Percentiles rank a stretch among this genome's conserved stretches.
phyloP scores from a whole-genome alignment of 2,113 vertebrate genomes.

The Ageneiosus marmoratus region DNA sequence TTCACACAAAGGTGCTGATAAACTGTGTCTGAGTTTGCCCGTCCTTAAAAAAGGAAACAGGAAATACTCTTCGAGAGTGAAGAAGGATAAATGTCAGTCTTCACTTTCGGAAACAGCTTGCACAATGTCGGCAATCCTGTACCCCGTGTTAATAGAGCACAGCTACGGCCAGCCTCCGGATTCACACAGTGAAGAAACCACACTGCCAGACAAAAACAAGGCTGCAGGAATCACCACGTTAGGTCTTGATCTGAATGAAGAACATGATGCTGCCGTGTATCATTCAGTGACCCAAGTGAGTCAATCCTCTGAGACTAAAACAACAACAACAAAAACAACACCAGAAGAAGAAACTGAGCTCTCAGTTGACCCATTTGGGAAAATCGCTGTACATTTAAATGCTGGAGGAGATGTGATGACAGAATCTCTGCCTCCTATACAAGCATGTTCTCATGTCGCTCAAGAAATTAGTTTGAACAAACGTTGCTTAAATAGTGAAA shows the following conservation, averaged over 20 bases:
- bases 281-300: not conserved
- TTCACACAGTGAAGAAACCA: slow-evolving; percentile 44
- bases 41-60: slow-evolving; percentile 61
- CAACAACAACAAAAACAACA: slow-evolving; percentile 23
- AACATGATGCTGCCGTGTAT: slow-evolving; percentile 1
- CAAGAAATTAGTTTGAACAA: slow-evolving; percentile 53
- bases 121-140: slow-evolving; percentile 59
- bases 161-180: slow-evolving; percentile 66
- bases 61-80: slow-evolving; percentile 40
- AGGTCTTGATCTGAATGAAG: slow-evolving; percentile 22
- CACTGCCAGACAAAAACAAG: slow-evolving; percentile 39
- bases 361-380: slow-evolving; percentile 37
- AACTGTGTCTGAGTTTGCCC: slow-evolving; percentile 48
- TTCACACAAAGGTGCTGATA: slow-evolving; percentile 59
- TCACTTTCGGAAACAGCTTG: slow-evolving; percentile 42
- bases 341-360: slow-evolving; percentile 36
- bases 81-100: slow-evolving; percentile 33
- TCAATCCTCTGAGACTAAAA: slow-evolving; percentile 17
- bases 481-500: slow-evolving; percentile 39
- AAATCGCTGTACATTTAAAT: slow-evolving; percentile 44
- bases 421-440: slow-evolving; percentile 42
- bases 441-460: slow-evolving; percentile 53
- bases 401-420: slow-evolving; percentile 11
- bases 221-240: slow-evolving; percentile 9
- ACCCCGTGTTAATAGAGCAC: slow-evolving; percentile 68